These are phyloP conservation scores for Cynopterus sphinx DNA, from an alignment of 2,797 vertebrate species.

Conservation along the genomic window DNA sequence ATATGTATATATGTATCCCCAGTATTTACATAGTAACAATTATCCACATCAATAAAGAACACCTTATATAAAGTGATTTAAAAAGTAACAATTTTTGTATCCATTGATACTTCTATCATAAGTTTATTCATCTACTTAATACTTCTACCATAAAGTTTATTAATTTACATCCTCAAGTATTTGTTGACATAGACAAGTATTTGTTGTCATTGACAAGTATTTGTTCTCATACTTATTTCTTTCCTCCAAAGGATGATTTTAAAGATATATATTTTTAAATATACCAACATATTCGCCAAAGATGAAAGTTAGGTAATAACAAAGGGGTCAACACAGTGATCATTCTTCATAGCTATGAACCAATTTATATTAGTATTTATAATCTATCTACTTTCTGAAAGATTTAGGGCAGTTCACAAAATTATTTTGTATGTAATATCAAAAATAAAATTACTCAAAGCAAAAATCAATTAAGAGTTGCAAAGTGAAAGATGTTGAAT, in stretches of 20 bases:
- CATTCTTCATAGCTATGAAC: not conserved
- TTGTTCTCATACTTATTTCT: not conserved
- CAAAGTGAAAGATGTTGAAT: not conserved
- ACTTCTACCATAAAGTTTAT: not conserved
- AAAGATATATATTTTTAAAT: not conserved
- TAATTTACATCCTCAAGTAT: not conserved
- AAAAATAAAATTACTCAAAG: conserved; percentile 16
- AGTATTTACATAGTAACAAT: not conserved
- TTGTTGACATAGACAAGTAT: not conserved
- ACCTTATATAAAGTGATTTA: not conserved
- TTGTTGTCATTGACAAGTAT: no score
- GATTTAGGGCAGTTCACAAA: not conserved
- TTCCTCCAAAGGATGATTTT: not conserved
- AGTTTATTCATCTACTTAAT: not conserved
- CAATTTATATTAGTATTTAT: not conserved
- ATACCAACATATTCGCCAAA: not conserved
- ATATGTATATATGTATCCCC: not conserved
- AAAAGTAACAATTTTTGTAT: not conserved
- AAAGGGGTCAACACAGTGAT: not conserved
- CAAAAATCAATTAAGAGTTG: conserved; percentile 35
- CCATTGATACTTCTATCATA: not conserved
- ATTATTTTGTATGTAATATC: not conserved
- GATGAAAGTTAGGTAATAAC: not conserved
- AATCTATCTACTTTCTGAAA: not conserved
- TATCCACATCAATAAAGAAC: not conserved